These are phyloP conservation scores for Yoshiicerus persimilis DNA, from an alignment of 1,140 invertebrate genomes.

Conservation along the genomic window DNA sequence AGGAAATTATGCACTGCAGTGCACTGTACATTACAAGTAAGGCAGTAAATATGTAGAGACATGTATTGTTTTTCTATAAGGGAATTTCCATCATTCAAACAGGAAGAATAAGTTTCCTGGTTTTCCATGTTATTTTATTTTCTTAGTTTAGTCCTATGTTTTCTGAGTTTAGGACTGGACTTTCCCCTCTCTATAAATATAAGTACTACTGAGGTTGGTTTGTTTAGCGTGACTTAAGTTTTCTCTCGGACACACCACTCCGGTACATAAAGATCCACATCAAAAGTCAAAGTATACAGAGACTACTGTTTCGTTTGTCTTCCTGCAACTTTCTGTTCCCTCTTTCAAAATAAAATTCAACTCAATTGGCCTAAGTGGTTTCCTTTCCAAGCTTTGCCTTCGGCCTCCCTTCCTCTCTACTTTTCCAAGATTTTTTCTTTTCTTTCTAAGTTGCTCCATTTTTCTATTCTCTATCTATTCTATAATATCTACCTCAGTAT, in stretches of 20 bases:
- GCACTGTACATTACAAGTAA: not conserved
- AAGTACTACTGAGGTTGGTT: not conserved
- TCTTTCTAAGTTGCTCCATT: not conserved
- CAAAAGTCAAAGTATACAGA: not conserved
- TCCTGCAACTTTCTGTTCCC: not conserved
- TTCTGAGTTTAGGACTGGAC: not conserved
- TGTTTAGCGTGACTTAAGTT: not conserved
- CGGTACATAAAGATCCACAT: not conserved
- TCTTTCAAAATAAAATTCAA: conserved; percentile 24
- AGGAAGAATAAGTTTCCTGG: not conserved
- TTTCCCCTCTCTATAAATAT: not conserved
- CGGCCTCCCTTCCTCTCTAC: not conserved
- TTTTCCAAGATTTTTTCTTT: not conserved
- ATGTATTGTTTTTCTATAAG: not conserved
- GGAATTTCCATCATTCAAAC: not conserved
- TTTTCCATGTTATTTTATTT: too few relatives aligned
- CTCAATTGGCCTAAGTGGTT: conserved; percentile 25
- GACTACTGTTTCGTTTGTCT: not conserved
- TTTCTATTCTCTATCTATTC: not conserved
- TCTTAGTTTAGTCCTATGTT: not conserved
- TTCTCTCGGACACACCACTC: not conserved
- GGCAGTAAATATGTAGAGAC: not conserved
- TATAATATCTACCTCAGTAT: not conserved
- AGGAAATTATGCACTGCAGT: not conserved
- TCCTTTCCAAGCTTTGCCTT: not conserved